Evolutionary conservation across 2,797 vertebrate species (phyloP).

Genomic region (Hyperoplus immaculatus): DNA sequence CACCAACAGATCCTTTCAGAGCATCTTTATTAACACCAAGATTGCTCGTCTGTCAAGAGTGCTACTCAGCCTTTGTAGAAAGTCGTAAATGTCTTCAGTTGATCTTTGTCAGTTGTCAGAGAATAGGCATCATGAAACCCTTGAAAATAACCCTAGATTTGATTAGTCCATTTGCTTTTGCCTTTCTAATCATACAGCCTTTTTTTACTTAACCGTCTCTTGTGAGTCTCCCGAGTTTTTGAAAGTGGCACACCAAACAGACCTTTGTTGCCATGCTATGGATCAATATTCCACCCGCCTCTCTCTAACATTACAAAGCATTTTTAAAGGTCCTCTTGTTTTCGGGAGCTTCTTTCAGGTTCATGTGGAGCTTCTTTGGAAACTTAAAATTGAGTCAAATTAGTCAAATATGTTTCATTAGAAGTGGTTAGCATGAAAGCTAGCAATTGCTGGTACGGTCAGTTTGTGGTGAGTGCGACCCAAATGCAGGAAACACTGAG

Average conservation of each 20-base stretch:
- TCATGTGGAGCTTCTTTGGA: neutral
- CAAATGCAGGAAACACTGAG: no score
- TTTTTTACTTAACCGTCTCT: neutral
- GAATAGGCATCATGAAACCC: neutral
- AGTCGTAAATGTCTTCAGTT: neutral
- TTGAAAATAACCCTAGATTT: neutral
- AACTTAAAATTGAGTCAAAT: no score
- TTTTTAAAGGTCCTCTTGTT: neutral
- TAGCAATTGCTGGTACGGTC: no score
- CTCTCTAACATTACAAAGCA: neutral
- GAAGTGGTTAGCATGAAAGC: neutral
- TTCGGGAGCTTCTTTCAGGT: neutral
- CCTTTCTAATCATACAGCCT: neutral
- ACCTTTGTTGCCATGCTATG: no score
- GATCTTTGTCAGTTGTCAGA: neutral
- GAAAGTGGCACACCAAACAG: neutral
- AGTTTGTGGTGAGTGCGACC: no score
- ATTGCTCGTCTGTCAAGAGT: neutral
- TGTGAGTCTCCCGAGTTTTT: neutral
- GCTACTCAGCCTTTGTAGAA: neutral
- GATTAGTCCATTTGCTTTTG: neutral
- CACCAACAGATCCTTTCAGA: slow-evolving; percentile 1
- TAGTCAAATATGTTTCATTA: neutral
- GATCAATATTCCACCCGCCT: neutral
- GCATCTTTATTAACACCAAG: slow-evolving; percentile 8